A percentile compares a stretch with the other conserved stretches of the same genome.
Conservation (phyloP, 2,888 invertebrate species). For the Mesodorylaimus sp. region DNA sequence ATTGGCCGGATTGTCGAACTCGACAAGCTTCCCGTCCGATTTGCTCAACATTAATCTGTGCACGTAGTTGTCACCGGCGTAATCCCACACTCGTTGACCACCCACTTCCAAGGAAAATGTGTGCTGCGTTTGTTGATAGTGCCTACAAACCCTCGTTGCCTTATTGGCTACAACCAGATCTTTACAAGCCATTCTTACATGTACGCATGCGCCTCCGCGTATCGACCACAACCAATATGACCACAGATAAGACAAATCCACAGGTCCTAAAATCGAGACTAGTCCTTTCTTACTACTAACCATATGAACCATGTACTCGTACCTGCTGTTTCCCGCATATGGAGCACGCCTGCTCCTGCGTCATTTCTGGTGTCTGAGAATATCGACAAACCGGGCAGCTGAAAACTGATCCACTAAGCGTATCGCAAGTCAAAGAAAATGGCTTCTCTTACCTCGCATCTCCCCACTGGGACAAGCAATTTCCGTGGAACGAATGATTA, state of each 20-base stretch:
- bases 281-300: background rate
- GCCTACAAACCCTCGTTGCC: constrained; percentile 48
- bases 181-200: background rate
- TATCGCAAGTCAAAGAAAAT: constrained; percentile 9
- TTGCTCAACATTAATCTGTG: constrained; percentile 89
- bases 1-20: constrained; percentile 25
- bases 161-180: too few species aligned
- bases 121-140: constrained; percentile 83
- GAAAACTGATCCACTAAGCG: constrained; percentile 14
- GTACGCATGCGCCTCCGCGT: constrained; percentile 73
- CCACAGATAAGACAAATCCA: constrained; percentile 99
- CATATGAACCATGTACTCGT: constrained; percentile 5
- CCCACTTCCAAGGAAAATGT: constrained; percentile 91
- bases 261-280: constrained; percentile 38
- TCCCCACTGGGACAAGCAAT: constrained; percentile 84
- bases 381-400: constrained; percentile 94
- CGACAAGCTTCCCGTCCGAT: constrained; percentile 80
- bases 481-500: constrained; percentile 91
- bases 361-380: constrained; percentile 60
- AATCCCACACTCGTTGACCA: constrained; percentile 87
- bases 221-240: constrained; percentile 89
- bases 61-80: constrained; percentile 90
- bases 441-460: constrained; percentile 47
- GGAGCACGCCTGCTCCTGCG: constrained; percentile 49
- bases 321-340: constrained; percentile 43